phyloP scores from a whole-genome alignment of 2,113 vertebrate genomes.

The Ctenomys sociabilis region DNA sequence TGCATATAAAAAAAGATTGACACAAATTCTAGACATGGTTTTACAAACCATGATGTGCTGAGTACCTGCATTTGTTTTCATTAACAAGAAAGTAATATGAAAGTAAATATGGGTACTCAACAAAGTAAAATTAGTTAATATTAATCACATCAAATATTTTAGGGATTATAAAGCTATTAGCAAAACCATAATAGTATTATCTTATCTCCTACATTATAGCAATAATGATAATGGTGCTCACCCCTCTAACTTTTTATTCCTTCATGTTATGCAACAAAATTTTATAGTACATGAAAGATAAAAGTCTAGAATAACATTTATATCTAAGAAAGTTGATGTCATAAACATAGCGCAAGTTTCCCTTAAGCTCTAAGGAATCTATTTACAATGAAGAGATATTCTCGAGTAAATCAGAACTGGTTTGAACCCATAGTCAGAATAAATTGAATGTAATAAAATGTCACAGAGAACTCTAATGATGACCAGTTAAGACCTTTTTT shows the following conservation, averaged over 20 bases:
- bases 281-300: neutral
- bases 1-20: neutral
- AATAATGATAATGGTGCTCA: slow-evolving; percentile 20
- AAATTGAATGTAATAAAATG: neutral
- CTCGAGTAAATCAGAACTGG: neutral
- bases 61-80: neutral
- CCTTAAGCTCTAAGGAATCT: neutral
- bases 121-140: neutral
- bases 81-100: neutral
- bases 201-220: neutral
- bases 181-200: neutral
- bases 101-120: neutral
- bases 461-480: neutral
- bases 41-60: neutral
- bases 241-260: neutral
- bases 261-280: neutral
- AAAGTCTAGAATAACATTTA: slow-evolving; percentile 16
- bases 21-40: neutral
- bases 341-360: slow-evolving; percentile 5
- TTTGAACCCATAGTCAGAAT: neutral
- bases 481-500: neutral
- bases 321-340: neutral
- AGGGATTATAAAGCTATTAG: neutral
- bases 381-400: neutral
- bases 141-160: neutral